phyloP scores from a whole-genome alignment of 2,888 invertebrate genomes.

The Bimastos eiseni region DNA sequence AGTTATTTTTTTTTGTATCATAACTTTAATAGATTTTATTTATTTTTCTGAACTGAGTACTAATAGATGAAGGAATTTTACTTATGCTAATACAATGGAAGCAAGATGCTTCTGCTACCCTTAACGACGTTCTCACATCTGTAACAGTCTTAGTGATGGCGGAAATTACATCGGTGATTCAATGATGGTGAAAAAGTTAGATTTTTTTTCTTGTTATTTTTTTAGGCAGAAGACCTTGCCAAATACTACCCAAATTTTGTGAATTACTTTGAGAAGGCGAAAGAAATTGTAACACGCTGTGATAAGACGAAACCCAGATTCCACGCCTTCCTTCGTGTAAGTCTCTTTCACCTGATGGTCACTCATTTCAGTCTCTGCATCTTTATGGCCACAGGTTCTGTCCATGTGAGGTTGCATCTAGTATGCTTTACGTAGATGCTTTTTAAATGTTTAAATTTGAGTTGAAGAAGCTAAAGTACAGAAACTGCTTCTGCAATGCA shows the following conservation, averaged over 20 bases:
- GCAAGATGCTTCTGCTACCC: too few relatives aligned
- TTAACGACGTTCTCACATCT: too few relatives aligned
- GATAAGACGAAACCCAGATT: conserved; percentile 91
- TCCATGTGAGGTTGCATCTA: not conserved
- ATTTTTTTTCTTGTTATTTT: not conserved
- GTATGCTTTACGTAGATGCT: too few relatives aligned
- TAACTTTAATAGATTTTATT: not conserved
- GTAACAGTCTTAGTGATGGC: too few relatives aligned
- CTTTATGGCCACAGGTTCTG: not conserved
- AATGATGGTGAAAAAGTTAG: not conserved
- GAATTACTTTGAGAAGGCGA: conserved; percentile 96
- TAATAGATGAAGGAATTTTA: not conserved
- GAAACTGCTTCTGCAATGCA: too few relatives aligned
- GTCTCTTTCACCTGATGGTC: conserved; percentile 59
- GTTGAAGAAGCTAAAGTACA: too few relatives aligned
- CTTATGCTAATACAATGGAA: too few relatives aligned
- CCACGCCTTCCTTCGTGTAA: conserved; percentile 95
- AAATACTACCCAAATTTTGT: conserved; percentile 97
- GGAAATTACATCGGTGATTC: too few relatives aligned
- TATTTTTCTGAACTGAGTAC: not conserved
- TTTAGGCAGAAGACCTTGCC: conserved; percentile 77
- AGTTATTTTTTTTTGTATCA: not conserved
- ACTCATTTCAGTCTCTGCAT: not conserved
- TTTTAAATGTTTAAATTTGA: too few relatives aligned
- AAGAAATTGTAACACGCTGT: conserved; percentile 86